These are phyloP conservation scores for Isurus oxyrinchus DNA, from an alignment of 2,113 vertebrate genomes.

Conservation along the genomic window DNA sequence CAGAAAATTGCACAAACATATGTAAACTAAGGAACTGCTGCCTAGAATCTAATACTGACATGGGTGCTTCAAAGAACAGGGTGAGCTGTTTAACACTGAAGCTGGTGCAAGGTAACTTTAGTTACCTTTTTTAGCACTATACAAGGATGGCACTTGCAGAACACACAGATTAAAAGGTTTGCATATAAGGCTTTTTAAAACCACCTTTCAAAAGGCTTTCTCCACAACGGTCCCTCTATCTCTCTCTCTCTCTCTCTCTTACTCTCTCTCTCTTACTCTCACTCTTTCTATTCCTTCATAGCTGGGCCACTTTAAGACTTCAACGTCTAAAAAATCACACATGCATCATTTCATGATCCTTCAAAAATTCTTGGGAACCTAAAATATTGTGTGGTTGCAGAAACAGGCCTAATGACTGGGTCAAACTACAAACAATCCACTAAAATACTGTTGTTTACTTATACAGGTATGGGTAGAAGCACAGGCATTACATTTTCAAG, in stretches of 20 bases:
- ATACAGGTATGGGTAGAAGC: conserved; percentile 52
- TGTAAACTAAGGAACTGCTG: conserved; percentile 99
- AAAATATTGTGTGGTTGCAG: conserved; percentile 84
- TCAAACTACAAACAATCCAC: conserved; percentile 68
- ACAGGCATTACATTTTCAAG: conserved; percentile 67
- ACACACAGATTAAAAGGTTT: conserved; percentile 99
- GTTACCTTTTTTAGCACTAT: conserved; percentile 90
- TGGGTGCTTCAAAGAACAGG: conserved; percentile 96
- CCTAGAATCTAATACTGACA: conserved; percentile 99
- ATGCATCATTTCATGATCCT: conserved; percentile 89
- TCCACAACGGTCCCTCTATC: conserved; percentile 53
- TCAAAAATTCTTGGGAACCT: conserved; percentile 84
- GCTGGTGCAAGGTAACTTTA: conserved; percentile 86
- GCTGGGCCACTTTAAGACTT: conserved; percentile 87
- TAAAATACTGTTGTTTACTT: conserved; percentile 81
- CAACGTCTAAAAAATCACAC: conserved; percentile 83
- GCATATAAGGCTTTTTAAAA: conserved; percentile 99
- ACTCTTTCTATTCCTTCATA: conserved; percentile 71
- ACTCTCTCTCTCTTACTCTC: conserved; percentile 66
- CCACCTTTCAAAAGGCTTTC: conserved; percentile 96
- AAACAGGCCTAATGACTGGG: conserved; percentile 72
- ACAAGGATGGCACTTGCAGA: conserved; percentile 99
- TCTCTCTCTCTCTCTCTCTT: conserved; percentile 59
- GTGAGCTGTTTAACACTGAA: conserved; percentile 93
- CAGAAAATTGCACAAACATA: conserved; percentile 98